Conservation (phyloP, 2,113 vertebrate species). For the Phrynosoma blainvillii region DNA sequence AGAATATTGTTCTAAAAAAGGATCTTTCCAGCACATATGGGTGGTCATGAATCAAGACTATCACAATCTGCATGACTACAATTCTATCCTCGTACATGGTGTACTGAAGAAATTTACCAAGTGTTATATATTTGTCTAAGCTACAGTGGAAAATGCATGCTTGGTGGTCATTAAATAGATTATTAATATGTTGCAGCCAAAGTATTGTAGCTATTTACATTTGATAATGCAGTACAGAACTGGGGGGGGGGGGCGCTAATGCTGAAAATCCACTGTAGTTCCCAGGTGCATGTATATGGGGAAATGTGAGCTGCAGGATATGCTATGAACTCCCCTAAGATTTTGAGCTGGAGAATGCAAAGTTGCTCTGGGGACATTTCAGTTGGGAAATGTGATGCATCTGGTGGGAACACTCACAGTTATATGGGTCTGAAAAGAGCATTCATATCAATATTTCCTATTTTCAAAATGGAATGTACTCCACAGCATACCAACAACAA, state of each 20-base stretch:
- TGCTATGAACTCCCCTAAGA: neutral
- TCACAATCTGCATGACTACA: neutral
- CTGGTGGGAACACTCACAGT: neutral
- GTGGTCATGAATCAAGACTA: neutral
- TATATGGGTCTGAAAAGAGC: conserved; percentile 5
- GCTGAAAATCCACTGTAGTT: neutral
- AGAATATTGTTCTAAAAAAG: conserved; percentile 41
- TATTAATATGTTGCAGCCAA: neutral
- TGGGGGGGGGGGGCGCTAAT: neutral
- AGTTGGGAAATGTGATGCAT: neutral
- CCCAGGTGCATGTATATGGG: neutral
- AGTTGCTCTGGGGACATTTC: neutral
- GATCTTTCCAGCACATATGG: neutral
- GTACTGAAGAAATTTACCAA: neutral
- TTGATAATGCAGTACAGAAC: neutral
- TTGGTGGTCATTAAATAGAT: neutral
- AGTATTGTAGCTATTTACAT: neutral
- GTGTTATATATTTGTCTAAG: neutral
- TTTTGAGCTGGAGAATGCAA: neutral
- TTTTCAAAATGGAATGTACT: conserved; percentile 30
- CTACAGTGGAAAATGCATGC: neutral
- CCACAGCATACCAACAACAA: conserved; percentile 17
- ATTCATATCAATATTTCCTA: conserved; percentile 32
- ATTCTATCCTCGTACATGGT: neutral
- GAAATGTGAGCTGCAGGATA: neutral